A percentile compares a stretch with the other conserved stretches of the same genome.
Conservation (phyloP, 2,888 invertebrate genomes). For the Tyria jacobaeae region DNA sequence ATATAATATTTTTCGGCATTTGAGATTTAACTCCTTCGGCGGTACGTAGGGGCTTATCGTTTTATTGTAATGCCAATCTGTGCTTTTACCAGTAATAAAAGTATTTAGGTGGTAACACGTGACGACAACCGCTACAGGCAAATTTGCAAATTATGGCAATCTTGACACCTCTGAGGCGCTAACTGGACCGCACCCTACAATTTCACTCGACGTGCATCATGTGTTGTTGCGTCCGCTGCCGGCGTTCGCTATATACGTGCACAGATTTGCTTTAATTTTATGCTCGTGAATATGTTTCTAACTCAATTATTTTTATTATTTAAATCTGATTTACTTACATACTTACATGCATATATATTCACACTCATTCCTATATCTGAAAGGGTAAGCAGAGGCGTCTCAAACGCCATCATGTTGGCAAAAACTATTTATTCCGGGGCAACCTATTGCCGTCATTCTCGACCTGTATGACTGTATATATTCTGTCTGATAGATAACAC, state of each 20-base stretch:
- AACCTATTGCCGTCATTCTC: too few species aligned
- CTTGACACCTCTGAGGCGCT: slow-evolving; percentile 86
- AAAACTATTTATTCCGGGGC: too few species aligned
- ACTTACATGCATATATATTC: too few species aligned
- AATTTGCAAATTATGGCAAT: slow-evolving; percentile 85
- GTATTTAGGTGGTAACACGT: slow-evolving; percentile 81
- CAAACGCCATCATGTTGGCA: too few species aligned
- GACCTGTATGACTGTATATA: too few species aligned
- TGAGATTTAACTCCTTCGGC: slow-evolving; percentile 10
- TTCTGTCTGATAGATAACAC: too few species aligned
- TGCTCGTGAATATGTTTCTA: slow-evolving; percentile 48
- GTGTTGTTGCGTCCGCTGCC: slow-evolving; percentile 31
- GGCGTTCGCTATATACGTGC: slow-evolving; percentile 49
- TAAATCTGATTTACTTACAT: slow-evolving; percentile 16
- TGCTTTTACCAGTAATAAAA: slow-evolving; percentile 71
- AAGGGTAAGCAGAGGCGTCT: too few species aligned
- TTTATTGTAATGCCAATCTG: slow-evolving; percentile 73
- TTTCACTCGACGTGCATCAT: slow-evolving; percentile 72
- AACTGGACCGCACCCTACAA: slow-evolving; percentile 81
- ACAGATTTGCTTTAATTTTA: slow-evolving; percentile 68
- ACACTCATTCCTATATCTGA: too few species aligned
- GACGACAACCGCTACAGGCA: slow-evolving; percentile 82
- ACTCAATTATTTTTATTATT: slow-evolving; percentile 31
- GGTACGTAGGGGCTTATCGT: slow-evolving; percentile 58
- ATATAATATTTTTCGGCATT: background rate